Percentiles rank a stretch among this genome's conserved stretches.
Conservation (phyloP, 2,113 vertebrate genomes). For the Larimichthys crocea region DNA sequence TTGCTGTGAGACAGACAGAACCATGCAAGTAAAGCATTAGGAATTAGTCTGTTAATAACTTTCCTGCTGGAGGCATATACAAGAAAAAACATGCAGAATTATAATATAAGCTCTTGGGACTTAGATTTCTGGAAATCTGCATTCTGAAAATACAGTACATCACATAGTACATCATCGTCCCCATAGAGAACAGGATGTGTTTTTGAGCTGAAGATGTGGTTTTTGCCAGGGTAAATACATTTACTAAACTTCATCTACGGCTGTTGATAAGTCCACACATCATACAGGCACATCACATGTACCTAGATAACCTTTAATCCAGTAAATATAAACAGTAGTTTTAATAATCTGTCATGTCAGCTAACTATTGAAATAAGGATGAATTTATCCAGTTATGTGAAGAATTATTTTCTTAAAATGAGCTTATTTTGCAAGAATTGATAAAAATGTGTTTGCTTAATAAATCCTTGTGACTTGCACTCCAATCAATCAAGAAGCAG, state of each 20-base stretch:
- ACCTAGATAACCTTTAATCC: neutral
- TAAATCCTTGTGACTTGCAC: slow-evolving; percentile 34
- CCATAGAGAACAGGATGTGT: neutral
- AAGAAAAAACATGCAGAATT: neutral
- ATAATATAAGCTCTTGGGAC: slow-evolving; percentile 28
- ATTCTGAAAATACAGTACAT: slow-evolving; percentile 15
- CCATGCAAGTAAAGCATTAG: neutral
- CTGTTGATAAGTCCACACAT: neutral
- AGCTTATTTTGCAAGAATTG: slow-evolving; percentile 3
- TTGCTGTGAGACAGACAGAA: slow-evolving; percentile 11
- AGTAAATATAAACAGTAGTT: neutral
- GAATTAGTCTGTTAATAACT: slow-evolving; percentile 2
- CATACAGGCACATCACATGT: neutral
- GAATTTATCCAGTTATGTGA: neutral
- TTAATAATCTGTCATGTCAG: neutral
- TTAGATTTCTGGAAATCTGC: slow-evolving; percentile 27
- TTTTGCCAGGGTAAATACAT: neutral
- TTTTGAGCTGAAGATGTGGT: neutral
- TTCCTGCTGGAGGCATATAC: neutral
- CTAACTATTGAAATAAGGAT: neutral
- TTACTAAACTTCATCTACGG: neutral
- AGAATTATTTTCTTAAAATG: neutral
- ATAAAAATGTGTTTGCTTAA: neutral
- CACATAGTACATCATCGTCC: slow-evolving; percentile 9
- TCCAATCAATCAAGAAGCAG: slow-evolving; percentile 15